phyloP scores from a whole-genome alignment of 1,140 invertebrate species.

The Cydia pomonella region DNA sequence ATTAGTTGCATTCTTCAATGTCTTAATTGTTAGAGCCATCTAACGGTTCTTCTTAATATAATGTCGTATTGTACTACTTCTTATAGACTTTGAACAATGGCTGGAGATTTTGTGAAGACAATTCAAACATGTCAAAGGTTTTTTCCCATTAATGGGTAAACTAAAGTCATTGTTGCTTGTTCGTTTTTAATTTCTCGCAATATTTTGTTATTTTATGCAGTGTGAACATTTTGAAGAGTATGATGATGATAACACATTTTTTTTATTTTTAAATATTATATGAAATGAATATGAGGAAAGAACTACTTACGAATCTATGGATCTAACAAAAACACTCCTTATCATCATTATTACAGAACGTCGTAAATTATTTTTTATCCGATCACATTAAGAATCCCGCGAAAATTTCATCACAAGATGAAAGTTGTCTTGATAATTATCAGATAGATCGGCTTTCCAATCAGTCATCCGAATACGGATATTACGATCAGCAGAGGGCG shows the following conservation, averaged over 20 bases:
- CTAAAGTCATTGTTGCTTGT: constrained; percentile 26
- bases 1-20: neutral
- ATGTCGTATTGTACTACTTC: constrained; percentile 16
- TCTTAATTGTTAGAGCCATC: constrained; percentile 12
- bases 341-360: neutral
- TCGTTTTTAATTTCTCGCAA: constrained; percentile 29
- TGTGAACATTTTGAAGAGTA: constrained; percentile 19
- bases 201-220: constrained; percentile 18
- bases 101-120: constrained; percentile 29
- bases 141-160: constrained; percentile 23
- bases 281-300: too few species aligned
- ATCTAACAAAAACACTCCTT: neutral
- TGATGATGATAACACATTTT: neutral
- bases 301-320: neutral
- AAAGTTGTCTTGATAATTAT: neutral
- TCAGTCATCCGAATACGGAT: constrained; percentile 12
- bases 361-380: neutral
- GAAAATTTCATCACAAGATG: neutral
- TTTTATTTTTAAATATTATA: neutral
- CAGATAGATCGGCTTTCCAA: constrained; percentile 11
- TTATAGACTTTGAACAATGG: constrained; percentile 19
- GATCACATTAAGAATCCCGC: neutral
- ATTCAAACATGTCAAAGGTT: constrained; percentile 24
- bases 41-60: constrained; percentile 12
- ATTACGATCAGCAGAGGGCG: neutral